Evolutionary conservation across 2,113 vertebrate genomes (phyloP).

Genomic region (Centrocercus urophasianus): DNA sequence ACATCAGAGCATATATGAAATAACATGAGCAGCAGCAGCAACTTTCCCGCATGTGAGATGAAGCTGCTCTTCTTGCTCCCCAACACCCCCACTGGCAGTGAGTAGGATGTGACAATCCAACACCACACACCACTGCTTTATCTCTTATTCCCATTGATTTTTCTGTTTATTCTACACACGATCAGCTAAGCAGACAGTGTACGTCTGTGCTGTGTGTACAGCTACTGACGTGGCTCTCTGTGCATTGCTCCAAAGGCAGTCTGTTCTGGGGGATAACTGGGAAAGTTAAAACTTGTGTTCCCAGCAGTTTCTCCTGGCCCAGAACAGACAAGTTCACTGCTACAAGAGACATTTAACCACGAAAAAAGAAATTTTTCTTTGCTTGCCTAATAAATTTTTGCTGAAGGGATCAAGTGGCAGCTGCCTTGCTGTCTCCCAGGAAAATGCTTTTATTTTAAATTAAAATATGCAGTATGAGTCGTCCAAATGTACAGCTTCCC

Average conservation of each 20-base stretch:
- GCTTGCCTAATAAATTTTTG: not conserved
- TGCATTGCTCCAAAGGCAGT: not conserved
- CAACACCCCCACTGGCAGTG: not conserved
- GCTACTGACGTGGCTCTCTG: not conserved
- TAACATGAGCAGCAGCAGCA: accelerated
- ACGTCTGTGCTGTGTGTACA: not conserved
- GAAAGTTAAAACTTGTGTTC: not conserved
- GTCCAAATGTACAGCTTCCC: not conserved
- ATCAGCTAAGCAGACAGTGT: not conserved
- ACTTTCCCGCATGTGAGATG: not conserved
- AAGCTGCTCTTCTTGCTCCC: not conserved
- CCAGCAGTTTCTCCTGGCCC: not conserved
- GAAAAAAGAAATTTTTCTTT: not conserved
- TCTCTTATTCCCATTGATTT: not conserved
- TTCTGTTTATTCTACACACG: not conserved
- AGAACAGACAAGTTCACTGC: not conserved
- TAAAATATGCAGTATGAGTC: not conserved
- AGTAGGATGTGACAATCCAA: not conserved
- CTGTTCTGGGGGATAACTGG: not conserved
- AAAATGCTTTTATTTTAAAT: not conserved
- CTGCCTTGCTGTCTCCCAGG: not conserved
- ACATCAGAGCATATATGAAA: not conserved
- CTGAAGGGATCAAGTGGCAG: not conserved
- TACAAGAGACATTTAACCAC: not conserved
- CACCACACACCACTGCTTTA: not conserved